Evolutionary conservation across 2,113 vertebrate species (phyloP).

Genomic region (Ophthalmolycus amberensis): DNA sequence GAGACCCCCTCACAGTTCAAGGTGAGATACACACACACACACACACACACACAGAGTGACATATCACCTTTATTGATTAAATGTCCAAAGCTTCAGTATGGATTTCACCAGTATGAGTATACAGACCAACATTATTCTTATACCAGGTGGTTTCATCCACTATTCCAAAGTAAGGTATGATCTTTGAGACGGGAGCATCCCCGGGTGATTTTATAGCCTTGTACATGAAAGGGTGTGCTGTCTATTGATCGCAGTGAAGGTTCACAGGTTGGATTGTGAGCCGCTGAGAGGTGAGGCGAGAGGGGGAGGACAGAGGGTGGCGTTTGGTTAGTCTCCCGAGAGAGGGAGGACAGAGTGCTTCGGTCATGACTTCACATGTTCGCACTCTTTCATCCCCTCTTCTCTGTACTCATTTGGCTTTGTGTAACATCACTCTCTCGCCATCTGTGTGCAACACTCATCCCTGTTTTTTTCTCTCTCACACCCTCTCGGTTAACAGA

Average conservation of each 20-base stretch:
- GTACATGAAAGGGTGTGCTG: conserved; percentile 52
- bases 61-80: conserved; percentile 18
- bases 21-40: conserved; percentile 74
- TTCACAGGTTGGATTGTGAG: conserved; percentile 54
- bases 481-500: conserved; percentile 82
- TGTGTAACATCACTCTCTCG: conserved; percentile 13
- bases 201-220: conserved; percentile 48
- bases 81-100: neutral
- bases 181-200: conserved; percentile 42
- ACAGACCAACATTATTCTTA: conserved; percentile 3
- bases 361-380: conserved; percentile 59
- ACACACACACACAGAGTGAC: neutral
- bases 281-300: conserved; percentile 52
- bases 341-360: conserved; percentile 24
- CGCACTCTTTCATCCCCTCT: conserved; percentile 43
- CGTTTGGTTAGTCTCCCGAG: conserved; percentile 27
- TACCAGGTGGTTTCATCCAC: conserved; percentile 14
- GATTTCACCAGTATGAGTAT: neutral
- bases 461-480: neutral
- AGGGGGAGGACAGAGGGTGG: conserved; percentile 22
- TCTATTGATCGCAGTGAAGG: conserved; percentile 63
- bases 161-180: neutral
- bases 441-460: conserved; percentile 30
- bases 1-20: conserved; percentile 95
- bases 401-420: conserved; percentile 10